These are phyloP conservation scores for Tortrix viridana DNA, from an alignment of 2,888 invertebrate species.

Conservation along the genomic window DNA sequence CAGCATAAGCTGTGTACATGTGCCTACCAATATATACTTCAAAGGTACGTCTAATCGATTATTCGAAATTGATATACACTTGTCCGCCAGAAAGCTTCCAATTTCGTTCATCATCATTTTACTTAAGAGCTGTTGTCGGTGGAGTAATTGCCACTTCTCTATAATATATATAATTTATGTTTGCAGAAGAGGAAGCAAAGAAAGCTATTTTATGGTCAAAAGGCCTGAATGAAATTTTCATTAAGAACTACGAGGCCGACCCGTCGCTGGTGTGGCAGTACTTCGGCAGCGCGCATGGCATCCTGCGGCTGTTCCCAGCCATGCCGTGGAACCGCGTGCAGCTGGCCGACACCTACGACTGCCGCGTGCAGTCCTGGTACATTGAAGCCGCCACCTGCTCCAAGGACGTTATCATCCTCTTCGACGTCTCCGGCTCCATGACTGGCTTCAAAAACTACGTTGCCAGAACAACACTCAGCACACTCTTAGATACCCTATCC, in stretches of 20 bases:
- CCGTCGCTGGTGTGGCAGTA: slow-evolving; percentile 98
- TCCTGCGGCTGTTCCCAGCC: slow-evolving; percentile 96
- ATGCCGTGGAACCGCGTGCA: slow-evolving; percentile 85
- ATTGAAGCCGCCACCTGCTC: slow-evolving; percentile 99
- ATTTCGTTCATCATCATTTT: too few relatives aligned
- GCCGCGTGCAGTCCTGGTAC: slow-evolving; percentile 96
- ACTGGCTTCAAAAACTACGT: slow-evolving; percentile 90
- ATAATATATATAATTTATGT: too few relatives aligned
- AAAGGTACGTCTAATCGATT: slow-evolving; percentile 78
- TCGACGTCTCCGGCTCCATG: slow-evolving; percentile 99
- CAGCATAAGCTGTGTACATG: slow-evolving; percentile 93
- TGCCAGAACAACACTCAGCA: slow-evolving; percentile 93
- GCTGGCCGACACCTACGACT: slow-evolving; percentile 92
- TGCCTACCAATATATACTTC: slow-evolving; percentile 97
- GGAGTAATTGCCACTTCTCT: too few relatives aligned
- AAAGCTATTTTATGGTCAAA: slow-evolving; percentile 94
- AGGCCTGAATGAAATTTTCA: slow-evolving; percentile 91
- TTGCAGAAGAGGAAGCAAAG: slow-evolving; percentile 68
- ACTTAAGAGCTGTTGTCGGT: too few relatives aligned
- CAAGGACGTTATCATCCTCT: slow-evolving; percentile 97
- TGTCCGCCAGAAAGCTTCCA: neutral
- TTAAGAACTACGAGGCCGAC: slow-evolving; percentile 93
- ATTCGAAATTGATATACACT: neutral
- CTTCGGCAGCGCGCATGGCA: slow-evolving; percentile 97
- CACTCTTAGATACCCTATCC: slow-evolving; percentile 96